Evolutionary conservation across 2,113 vertebrate genomes (phyloP), one percentile per base, ranked within the genome.

Genomic region (Chaetodon auriga): DNA sequence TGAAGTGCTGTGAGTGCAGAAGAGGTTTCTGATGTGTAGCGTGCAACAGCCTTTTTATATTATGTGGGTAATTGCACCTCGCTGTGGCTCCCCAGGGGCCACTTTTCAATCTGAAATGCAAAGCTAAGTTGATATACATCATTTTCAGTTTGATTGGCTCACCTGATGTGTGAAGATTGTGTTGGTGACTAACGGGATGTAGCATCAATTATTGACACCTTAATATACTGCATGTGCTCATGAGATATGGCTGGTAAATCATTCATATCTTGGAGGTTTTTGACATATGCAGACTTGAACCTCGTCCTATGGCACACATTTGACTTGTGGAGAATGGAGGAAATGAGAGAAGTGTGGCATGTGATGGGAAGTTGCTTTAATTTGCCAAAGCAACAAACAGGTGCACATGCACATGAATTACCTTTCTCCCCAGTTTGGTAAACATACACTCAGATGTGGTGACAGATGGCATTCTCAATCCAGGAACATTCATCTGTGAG

Each of bases 401-500:
- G 91, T 93, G 81, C 57, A 18, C 74, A 73, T 75, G 83, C 81
- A 82, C 86, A 83, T 75, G 69, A 84, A 81, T 85, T 83, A 86
- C 65, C 83, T 74, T 23, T 30, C 35, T 60, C 21, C 21, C 21
- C 21, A 48, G 69, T 88, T 81, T 76, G 72, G 84, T 75, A 87
- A 90, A 91, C 77, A 82, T 25, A 71, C 82, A 66, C 62, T 78
- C 77, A 75, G 86, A 87, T 72, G 82, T 76, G 75, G 70, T 82
- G 88, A 83, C 92, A 93, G 92, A 92, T 90, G 92, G 90, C 85
- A 76, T 80, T 92, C 78, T 81, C 85, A 82, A 82, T 82, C 82
- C 75, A 84, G 60, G 35, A 78, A 85, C 86, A 72, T 75, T 90
- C 69, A 35, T 82, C 80, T 87, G 85, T 55, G 86, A 86, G 46